Percentiles rank a stretch among this genome's conserved stretches.
Evolutionary conservation across 2,797 vertebrate species (phyloP).

Genomic region (Petrocephalus sullivani): DNA sequence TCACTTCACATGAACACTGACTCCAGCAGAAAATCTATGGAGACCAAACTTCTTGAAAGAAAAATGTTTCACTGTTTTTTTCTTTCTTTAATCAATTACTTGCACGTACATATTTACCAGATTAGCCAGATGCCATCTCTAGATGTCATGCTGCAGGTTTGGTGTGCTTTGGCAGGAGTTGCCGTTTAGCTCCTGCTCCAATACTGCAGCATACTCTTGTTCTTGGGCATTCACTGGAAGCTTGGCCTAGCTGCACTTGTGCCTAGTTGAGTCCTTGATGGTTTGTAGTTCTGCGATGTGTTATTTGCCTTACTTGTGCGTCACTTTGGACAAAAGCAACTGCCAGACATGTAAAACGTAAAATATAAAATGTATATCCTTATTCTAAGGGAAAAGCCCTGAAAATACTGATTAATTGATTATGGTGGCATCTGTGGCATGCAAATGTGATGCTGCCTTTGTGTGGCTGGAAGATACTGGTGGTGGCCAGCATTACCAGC

Average conservation of each 20-base stretch:
- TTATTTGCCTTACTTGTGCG: background rate
- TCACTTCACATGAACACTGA: slow-evolving; percentile 6
- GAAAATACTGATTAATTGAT: background rate
- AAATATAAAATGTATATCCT: background rate
- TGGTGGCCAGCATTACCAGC: background rate
- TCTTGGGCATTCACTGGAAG: background rate
- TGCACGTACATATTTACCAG: background rate
- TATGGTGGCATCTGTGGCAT: background rate
- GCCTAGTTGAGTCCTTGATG: background rate
- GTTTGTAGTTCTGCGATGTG: background rate
- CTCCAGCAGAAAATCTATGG: background rate
- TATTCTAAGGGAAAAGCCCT: background rate
- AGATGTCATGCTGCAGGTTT: background rate
- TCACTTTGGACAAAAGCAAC: background rate
- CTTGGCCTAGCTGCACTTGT: background rate
- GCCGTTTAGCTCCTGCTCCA: background rate
- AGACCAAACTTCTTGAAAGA: slow-evolving; percentile 11
- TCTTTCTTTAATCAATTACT: background rate
- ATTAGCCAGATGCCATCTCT: background rate
- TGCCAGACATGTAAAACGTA: background rate
- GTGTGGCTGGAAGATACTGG: background rate
- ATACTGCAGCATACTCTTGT: background rate
- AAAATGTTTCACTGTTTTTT: background rate
- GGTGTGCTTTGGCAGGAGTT: background rate
- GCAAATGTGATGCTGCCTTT: background rate